Evolutionary conservation across 2,888 invertebrate genomes (phyloP).

Genomic region (Atethmia centrago): DNA sequence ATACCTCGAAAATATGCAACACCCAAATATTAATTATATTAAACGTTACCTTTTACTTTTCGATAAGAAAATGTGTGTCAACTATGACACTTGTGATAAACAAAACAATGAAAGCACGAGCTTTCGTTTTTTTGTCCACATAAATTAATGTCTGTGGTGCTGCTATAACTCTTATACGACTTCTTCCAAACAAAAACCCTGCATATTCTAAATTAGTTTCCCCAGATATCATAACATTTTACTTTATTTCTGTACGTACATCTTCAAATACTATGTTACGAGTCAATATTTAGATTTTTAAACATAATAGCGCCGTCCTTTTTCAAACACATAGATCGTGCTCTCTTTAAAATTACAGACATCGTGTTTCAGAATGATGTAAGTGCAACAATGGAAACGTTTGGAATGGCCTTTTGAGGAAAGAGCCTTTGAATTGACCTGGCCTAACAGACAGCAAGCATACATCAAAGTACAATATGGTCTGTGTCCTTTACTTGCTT

Average conservation of each 20-base stretch:
- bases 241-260: background rate
- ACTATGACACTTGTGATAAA: too few relatives aligned
- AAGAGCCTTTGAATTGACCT: conserved; percentile 33
- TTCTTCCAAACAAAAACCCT: background rate
- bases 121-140: background rate
- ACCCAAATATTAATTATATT: background rate
- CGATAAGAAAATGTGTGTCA: background rate
- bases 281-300: background rate
- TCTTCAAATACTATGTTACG: background rate
- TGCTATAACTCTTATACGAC: background rate
- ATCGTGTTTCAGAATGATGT: conserved; percentile 19
- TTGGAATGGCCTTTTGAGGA: conserved; percentile 32
- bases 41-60: background rate
- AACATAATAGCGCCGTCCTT: background rate
- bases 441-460: conserved; percentile 1
- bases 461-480: conserved; percentile 30
- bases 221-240: background rate
- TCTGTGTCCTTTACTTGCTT: conserved; percentile 33
- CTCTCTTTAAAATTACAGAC: conserved; percentile 2
- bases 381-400: conserved; percentile 15
- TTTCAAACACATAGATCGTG: background rate
- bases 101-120: too few relatives aligned
- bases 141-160: background rate
- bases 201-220: background rate
- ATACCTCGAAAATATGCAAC: too few relatives aligned